phyloP scores from a whole-genome alignment of 2,113 vertebrate genomes.

The Otus sunia region DNA sequence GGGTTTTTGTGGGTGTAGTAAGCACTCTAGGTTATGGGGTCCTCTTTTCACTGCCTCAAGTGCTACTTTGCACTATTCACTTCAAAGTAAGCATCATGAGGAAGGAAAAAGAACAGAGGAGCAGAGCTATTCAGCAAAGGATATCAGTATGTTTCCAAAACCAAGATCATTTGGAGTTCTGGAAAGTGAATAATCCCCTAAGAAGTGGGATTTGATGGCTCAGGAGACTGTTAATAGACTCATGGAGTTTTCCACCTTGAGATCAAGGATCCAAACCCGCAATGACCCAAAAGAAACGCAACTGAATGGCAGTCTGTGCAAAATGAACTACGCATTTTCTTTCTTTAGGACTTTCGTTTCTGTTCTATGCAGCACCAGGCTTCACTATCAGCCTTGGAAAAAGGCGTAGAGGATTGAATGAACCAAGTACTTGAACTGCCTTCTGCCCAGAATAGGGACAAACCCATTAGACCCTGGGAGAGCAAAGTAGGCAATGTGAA shows the following conservation, averaged over 20 bases:
- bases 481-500: background rate
- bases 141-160: background rate
- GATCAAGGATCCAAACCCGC: background rate
- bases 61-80: background rate
- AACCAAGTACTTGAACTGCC: background rate
- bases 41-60: background rate
- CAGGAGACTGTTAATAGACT: background rate
- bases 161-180: background rate
- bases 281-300: background rate
- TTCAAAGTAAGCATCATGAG: background rate
- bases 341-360: background rate
- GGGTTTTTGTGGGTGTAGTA: background rate
- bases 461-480: background rate
- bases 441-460: background rate
- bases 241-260: background rate
- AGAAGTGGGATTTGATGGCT: background rate
- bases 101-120: background rate
- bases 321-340: background rate
- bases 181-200: background rate
- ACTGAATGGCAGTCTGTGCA: background rate
- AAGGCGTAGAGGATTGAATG: background rate
- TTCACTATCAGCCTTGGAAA: background rate
- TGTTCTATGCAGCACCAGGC: background rate
- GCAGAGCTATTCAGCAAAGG: background rate
- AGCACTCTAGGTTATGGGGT: background rate